These are phyloP conservation scores for Andrena dorsata DNA, from an alignment of 2,888 invertebrate genomes.

Conservation along the genomic window DNA sequence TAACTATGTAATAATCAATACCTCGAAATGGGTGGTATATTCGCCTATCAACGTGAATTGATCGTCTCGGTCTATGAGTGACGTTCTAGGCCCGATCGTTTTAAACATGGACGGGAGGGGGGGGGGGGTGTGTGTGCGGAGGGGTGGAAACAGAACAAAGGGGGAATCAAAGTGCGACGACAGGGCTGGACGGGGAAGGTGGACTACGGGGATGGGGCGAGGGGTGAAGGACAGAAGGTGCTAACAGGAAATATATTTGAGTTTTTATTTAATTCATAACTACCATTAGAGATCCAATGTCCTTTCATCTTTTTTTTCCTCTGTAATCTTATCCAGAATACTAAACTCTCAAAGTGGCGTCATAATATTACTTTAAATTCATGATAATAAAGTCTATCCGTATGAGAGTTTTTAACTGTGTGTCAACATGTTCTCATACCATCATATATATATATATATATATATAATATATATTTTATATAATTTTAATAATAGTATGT, in stretches of 20 bases:
- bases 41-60: conserved; percentile 66
- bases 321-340: conserved; percentile 76
- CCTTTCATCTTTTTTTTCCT: conserved; percentile 58
- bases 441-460: conserved; percentile 74
- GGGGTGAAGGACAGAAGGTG: conserved; percentile 63
- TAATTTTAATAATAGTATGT: conserved; percentile 58
- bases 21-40: conserved; percentile 62
- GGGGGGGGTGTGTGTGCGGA: no score
- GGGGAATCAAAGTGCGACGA: neutral
- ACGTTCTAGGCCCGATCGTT: conserved; percentile 76
- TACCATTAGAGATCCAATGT: conserved; percentile 81
- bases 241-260: conserved; percentile 82
- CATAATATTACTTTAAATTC: conserved; percentile 82
- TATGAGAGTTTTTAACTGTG: conserved; percentile 80
- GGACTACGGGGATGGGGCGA: conserved; percentile 24
- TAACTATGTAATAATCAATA: conserved; percentile 74
- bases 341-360: conserved; percentile 82
- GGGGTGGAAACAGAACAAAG: conserved; percentile 58
- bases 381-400: conserved; percentile 82
- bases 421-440: conserved; percentile 80
- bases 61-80: conserved; percentile 70
- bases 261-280: conserved; percentile 80
- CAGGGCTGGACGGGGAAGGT: neutral
- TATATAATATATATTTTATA: conserved; percentile 67
- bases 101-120: conserved; percentile 71